Conservation (phyloP, 1,140 invertebrate genomes). For the Bursaphelenchus mucronatus region DNA sequence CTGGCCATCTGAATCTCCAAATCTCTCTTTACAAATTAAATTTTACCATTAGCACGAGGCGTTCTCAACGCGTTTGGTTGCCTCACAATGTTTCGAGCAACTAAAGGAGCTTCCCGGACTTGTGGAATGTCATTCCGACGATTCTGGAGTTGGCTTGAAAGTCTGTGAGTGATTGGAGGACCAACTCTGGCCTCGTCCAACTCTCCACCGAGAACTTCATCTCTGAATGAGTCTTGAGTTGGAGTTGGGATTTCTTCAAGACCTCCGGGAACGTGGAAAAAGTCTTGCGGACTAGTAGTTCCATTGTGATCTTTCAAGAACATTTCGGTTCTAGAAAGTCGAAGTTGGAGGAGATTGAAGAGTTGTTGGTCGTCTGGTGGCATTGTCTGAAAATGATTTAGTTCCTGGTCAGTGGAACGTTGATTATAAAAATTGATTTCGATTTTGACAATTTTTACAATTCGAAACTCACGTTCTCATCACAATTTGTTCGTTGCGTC, state of each 20-base stretch:
- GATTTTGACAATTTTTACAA: neutral
- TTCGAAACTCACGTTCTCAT: slow-evolving; percentile 14
- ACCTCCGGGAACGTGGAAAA: slow-evolving; percentile 7
- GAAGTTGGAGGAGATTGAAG: slow-evolving; percentile 18
- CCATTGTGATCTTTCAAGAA: slow-evolving; percentile 19
- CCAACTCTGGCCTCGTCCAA: too few relatives aligned
- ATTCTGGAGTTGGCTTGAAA: too few relatives aligned
- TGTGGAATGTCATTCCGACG: too few relatives aligned
- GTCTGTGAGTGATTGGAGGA: too few relatives aligned
- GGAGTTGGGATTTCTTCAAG: neutral
- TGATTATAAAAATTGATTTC: too few relatives aligned
- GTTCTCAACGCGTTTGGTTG: too few relatives aligned
- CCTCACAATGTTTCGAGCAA: too few relatives aligned
- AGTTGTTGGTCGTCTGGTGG: slow-evolving; percentile 23
- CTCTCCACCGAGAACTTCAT: slow-evolving; percentile 4
- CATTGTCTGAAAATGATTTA: slow-evolving; percentile 21
- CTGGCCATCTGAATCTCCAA: too few relatives aligned
- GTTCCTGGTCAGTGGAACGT: too few relatives aligned
- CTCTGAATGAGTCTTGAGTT: slow-evolving; percentile 9
- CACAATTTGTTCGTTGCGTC: slow-evolving; percentile 27
- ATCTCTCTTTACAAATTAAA: too few relatives aligned
- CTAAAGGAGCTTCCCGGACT: too few relatives aligned
- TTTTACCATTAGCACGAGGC: too few relatives aligned
- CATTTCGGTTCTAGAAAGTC: slow-evolving; percentile 14
- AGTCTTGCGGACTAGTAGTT: neutral